Base-by-base conservation (phyloP, 2,888 invertebrate species). In the Microctonus aethiopoides region DNA sequence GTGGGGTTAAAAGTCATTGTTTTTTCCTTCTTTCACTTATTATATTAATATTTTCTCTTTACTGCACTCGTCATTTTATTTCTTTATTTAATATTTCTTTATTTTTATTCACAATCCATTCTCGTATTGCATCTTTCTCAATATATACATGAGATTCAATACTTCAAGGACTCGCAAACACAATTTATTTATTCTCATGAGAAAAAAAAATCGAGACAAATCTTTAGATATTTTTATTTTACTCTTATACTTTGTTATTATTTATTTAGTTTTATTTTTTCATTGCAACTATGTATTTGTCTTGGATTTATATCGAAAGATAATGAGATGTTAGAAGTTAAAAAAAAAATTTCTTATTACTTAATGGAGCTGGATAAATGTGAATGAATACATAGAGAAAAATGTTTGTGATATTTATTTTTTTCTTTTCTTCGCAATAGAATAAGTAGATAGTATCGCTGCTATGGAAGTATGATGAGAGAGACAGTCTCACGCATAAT, bases 401-500 rank as follows among this genome's bases (percentile, higher is more conserved):
- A 52, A 24, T 52, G 20, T 1, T 52, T 52, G 11, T 20, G 22
- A 52, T 16, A 10, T 1, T 20, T 22, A 20, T 9, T 54, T 13
- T 54, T n/a, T 13, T 54, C 26, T 9, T 57, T 57, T 24, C 24
- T 26, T 54, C 1, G 10, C 16, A 16, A 16, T 7, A 34, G 7
- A 57, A 57, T 56, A 29, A 57, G 57, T 16, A 13, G 29, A 54
- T 26, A 54, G 2, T 16, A 57, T 34, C 32, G n/a, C n/a, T n/a
- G 9, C 9, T 6, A 0, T 32, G 20, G 16, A 57, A 57, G n/a
- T n/a, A 57, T 29, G 57, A 54, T 36, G 59, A 65, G 52, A 39
- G 32, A 60, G 22, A 59, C 39, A 16, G 57, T 57, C 60, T 64
- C 64, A 64, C 64, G 51, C 51, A 64, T 52, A 52, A 65, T 69